Percentiles rank a stretch among this genome's conserved stretches.
Evolutionary conservation across 2,113 vertebrate genomes (phyloP).

Genomic region (Gyps fulvus): DNA sequence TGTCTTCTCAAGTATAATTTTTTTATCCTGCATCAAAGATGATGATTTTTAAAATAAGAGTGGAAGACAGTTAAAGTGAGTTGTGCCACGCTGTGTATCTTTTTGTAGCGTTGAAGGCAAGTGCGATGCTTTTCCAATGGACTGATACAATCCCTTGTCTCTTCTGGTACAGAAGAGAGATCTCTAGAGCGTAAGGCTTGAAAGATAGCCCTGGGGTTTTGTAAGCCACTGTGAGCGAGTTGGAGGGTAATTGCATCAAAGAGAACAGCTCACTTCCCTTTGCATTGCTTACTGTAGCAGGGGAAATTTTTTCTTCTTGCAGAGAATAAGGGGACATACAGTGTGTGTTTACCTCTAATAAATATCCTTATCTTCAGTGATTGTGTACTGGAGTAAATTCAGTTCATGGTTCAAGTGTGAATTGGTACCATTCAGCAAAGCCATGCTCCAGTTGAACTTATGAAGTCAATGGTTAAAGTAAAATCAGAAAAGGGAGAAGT

Average conservation of each 20-base stretch:
- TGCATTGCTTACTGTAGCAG: background rate
- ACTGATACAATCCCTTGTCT: background rate
- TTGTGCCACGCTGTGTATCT: background rate
- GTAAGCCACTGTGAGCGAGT: background rate
- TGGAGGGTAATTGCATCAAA: background rate
- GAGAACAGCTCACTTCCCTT: background rate
- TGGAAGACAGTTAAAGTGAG: background rate
- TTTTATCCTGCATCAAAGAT: background rate
- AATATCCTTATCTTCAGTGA: background rate
- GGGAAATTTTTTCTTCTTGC: background rate
- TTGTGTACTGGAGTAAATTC: background rate
- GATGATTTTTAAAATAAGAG: background rate
- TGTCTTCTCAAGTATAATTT: background rate
- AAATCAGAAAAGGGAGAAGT: background rate
- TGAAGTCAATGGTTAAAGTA: background rate
- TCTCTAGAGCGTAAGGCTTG: background rate
- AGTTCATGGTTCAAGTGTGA: background rate
- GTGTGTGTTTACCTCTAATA: background rate
- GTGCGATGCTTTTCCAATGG: background rate
- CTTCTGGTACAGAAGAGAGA: background rate
- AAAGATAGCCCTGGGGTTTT: background rate
- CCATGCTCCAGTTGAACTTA: background rate
- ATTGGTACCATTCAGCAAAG: background rate
- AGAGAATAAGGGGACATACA: background rate
- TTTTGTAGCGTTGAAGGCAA: background rate